Percentiles rank a stretch among this genome's conserved stretches.
Evolutionary conservation across 2,797 vertebrate genomes (phyloP).

Genomic region (Acrossocheilus wenchowensis): DNA sequence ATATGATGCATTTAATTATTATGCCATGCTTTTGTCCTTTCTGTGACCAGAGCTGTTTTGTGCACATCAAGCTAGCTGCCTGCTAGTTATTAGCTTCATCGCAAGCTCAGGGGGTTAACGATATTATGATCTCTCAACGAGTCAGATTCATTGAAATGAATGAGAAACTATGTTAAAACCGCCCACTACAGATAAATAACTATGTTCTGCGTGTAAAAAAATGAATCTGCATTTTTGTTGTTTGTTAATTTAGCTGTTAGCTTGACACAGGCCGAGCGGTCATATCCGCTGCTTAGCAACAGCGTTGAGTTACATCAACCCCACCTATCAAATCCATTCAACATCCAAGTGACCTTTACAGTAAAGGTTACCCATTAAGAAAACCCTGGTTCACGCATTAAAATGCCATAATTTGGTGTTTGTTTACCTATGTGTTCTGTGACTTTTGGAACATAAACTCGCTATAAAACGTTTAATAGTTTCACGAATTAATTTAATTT

Average conservation of each 20-base stretch:
- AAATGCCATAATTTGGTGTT: background rate
- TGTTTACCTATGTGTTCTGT: no score
- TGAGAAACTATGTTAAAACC: background rate
- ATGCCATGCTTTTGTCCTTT: background rate
- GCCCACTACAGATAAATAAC: no score
- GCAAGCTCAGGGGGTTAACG: background rate
- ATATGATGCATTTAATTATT: background rate
- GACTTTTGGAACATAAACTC: background rate
- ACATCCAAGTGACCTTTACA: background rate
- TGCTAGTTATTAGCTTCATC: conserved; percentile 37
- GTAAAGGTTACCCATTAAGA: background rate
- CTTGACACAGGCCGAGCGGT: background rate
- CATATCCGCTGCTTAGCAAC: conserved; percentile 42
- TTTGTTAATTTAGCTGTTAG: conserved; percentile 22
- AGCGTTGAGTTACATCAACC: background rate
- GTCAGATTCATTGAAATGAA: background rate
- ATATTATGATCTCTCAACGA: background rate
- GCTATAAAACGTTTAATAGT: background rate
- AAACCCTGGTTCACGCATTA: no score
- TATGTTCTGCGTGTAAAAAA: background rate
- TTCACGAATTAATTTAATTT: background rate
- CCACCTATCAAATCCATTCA: background rate
- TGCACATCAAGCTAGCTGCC: conserved; percentile 9
- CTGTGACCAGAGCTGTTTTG: background rate
- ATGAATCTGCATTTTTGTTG: background rate